Base-by-base conservation (phyloP, 2,797 vertebrate species). In the Orestias chungarensis region DNA sequence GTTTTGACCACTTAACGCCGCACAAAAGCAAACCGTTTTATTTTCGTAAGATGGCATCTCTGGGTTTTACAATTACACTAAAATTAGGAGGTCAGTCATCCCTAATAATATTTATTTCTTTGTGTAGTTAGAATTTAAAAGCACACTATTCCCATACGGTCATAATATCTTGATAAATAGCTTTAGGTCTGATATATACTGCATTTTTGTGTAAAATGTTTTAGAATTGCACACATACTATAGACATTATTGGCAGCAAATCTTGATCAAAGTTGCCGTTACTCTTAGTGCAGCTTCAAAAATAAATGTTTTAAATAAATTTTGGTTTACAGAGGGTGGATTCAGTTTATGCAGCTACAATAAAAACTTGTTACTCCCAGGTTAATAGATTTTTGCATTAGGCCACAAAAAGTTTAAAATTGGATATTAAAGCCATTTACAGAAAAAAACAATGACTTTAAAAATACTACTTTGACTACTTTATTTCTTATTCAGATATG, bases 231-330 rank as follows among this genome's bases (percentile, higher is more conserved):
- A 33, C 54, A 57, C n/a, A 9, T 20, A 18, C 27, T 17, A 17
- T 46, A 46, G 44, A 46, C 44, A 46, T 18, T 6, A 46, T 17
- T 55, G 52, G 11, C 52, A 29, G 52, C 52, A 55, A 65, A 15
- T 18, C 65, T 74, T 35, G 33, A 31, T 55, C n/a, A 27, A 61
- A 17, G 50, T 27, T 29, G 27, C 14, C 25, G 15, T 7, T 6
- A 20, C 6, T n/a, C 23, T 31, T 15, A 42, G 31, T 31, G 42
- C 27, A 66, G 57, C 46, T 75, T 27, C 29, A 57, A 66, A 73
- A 50, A 61, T 20, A 33, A 49, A 25, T 12, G 50, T 43, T 38
- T 74, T 47, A 52, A 31, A 10, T 5, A 66, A 33, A 31, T 25
- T 31, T 52, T 27, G 49, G 49, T 25, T 23, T 23, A 47, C n/a